Conservation (phyloP, 2,113 vertebrate genomes). For the Delphinus delphis region DNA sequence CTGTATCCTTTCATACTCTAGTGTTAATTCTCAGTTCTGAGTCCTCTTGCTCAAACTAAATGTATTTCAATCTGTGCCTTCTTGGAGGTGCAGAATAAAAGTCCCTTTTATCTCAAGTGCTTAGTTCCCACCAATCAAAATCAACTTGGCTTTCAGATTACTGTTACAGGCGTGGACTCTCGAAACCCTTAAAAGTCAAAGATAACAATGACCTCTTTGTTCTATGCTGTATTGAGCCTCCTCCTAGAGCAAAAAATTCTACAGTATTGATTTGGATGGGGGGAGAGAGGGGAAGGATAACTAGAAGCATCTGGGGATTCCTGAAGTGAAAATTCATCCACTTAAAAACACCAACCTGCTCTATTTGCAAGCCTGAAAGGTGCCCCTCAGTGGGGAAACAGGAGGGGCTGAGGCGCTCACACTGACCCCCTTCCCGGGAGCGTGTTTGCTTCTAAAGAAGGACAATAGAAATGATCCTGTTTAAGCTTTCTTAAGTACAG, state of each 20-base stretch:
- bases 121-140: slow-evolving; percentile 45
- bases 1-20: neutral
- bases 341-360: neutral
- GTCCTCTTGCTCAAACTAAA: neutral
- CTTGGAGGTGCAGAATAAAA: slow-evolving; percentile 14
- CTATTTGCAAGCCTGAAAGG: neutral
- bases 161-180: neutral
- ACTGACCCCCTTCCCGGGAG: neutral
- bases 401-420: accelerated
- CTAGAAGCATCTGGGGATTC: neutral
- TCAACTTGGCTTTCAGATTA: slow-evolving; percentile 16
- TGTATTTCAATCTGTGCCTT: neutral
- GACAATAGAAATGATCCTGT: neutral
- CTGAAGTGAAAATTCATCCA: neutral
- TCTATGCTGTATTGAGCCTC: neutral
- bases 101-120: slow-evolving; percentile 31
- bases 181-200: neutral
- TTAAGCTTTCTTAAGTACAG: neutral
- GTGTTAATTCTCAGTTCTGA: slow-evolving; percentile 19
- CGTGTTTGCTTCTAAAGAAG: neutral
- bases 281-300: neutral
- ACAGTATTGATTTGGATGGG: neutral
- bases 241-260: neutral
- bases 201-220: slow-evolving; percentile 3
- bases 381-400: neutral